phyloP scores from a whole-genome alignment of 2,888 invertebrate genomes.

The Ypsolopha scabrella region DNA sequence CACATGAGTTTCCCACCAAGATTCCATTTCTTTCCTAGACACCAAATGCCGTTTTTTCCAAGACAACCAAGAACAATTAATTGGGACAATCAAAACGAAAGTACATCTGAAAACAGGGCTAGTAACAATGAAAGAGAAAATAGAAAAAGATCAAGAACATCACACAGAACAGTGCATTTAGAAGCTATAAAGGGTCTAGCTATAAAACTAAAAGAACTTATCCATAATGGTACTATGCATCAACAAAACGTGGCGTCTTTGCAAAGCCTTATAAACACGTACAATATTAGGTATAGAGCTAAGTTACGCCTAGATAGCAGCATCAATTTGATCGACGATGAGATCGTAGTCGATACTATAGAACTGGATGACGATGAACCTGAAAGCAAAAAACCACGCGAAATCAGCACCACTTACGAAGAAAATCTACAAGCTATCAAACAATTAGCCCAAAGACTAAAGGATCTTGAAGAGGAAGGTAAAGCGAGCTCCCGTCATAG shows the following conservation, averaged over 20 bases:
- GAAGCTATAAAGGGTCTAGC: constrained; percentile 30
- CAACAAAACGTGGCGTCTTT: constrained; percentile 23
- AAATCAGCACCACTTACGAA: constrained; percentile 19
- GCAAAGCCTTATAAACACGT: constrained; percentile 32
- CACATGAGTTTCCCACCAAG: constrained; percentile 19
- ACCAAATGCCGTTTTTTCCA: constrained; percentile 12
- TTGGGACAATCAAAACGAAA: constrained; percentile 4
- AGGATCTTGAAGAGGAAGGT: constrained; percentile 26
- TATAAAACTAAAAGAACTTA: constrained; percentile 22
- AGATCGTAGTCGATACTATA: constrained; percentile 41
- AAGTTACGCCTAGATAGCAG: constrained; percentile 26
- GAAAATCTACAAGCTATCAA: constrained; percentile 33
- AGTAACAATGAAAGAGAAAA: not conserved
- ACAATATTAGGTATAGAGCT: constrained; percentile 36
- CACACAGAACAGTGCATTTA: constrained; percentile 21
- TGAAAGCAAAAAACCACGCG: constrained; percentile 25
- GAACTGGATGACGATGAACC: constrained; percentile 31
- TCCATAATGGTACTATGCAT: constrained; percentile 17
- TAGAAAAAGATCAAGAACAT: constrained; percentile 20
- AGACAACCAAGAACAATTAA: constrained; percentile 10
- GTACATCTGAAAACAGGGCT: too few species aligned
- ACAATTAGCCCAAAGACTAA: constrained; percentile 32
- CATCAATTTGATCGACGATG: constrained; percentile 30
- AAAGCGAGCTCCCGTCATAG: constrained; percentile 33
- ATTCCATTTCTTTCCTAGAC: constrained; percentile 12